These are phyloP conservation scores for Hiodon alosoides DNA, from an alignment of 2,113 vertebrate species.

Conservation along the genomic window DNA sequence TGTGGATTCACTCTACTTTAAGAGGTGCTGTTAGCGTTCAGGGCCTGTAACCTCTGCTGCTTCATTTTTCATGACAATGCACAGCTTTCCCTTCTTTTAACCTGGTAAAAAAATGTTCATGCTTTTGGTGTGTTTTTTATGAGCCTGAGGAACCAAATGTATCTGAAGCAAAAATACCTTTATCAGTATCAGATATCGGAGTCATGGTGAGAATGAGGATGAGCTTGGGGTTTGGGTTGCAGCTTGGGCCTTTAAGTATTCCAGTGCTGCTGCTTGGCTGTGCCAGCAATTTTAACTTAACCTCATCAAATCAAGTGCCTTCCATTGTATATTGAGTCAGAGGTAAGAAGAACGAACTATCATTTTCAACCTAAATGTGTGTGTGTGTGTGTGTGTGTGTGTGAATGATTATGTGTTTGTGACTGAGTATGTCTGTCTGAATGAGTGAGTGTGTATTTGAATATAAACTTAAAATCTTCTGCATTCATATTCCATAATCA, in stretches of 20 bases:
- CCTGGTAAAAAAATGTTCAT: conserved; percentile 5
- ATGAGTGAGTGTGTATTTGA: conserved; percentile 39
- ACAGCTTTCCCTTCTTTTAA: conserved; percentile 22
- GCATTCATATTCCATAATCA: conserved; percentile 64
- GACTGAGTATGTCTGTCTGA: too few relatives aligned
- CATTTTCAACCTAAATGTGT: conserved; percentile 32
- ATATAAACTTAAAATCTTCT: conserved; percentile 60
- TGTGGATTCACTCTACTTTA: conserved; percentile 20
- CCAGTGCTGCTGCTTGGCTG: conserved; percentile 65
- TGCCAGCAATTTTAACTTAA: conserved; percentile 65
- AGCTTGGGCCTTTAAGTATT: conserved; percentile 35
- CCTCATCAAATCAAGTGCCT: conserved; percentile 67
- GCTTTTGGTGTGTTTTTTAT: conserved; percentile 26
- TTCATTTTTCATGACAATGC: conserved; percentile 2
- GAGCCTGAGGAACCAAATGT: conserved; percentile 80
- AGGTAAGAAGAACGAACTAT: conserved; percentile 43
- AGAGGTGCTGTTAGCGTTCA: conserved; percentile 20
- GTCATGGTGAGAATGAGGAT: conserved; percentile 38
- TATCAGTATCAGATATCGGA: conserved; percentile 67
- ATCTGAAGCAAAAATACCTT: conserved; percentile 55
- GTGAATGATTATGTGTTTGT: conserved; percentile 34
- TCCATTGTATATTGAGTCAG: conserved; percentile 49
- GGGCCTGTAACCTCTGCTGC: conserved; percentile 33
- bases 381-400: conserved; percentile 38
- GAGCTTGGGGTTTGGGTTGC: conserved; percentile 41